phyloP scores from a whole-genome alignment of 2,888 invertebrate genomes.

The Drosophila tanythrix region DNA sequence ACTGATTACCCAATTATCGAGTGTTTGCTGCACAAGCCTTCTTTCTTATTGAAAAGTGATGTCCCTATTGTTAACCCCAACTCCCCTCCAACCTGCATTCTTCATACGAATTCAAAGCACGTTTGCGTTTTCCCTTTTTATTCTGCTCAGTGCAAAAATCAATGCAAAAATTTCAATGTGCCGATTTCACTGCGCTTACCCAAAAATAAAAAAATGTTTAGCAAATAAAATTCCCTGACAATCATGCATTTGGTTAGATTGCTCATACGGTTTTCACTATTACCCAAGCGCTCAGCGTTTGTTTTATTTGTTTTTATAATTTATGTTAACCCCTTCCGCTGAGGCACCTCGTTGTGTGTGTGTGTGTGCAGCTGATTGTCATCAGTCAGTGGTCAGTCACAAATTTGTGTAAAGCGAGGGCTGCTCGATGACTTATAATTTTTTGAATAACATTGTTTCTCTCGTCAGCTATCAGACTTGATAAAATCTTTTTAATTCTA shows the following conservation, averaged over 20 bases:
- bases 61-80: not conserved
- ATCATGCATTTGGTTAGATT: not conserved
- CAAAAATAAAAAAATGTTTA: conserved; percentile 7
- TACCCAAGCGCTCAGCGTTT: conserved; percentile 38
- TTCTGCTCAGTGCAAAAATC: conserved; percentile 39
- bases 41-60: not conserved
- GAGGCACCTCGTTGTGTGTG: conserved; percentile 25
- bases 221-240: conserved; percentile 20
- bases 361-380: conserved; percentile 32
- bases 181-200: conserved; percentile 47
- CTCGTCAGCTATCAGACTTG: not conserved
- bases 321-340: conserved; percentile 31
- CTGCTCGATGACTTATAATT: conserved; percentile 1
- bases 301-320: conserved; percentile 60
- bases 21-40: not conserved
- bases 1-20: conserved; percentile 9
- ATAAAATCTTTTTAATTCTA: not conserved
- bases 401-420: conserved; percentile 27
- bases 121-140: conserved; percentile 50
- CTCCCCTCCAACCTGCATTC: not conserved
- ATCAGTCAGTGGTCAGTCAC: conserved; percentile 31
- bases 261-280: conserved; percentile 49
- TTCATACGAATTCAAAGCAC: conserved; percentile 43
- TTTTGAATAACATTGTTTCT: not conserved
- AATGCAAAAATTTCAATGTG: conserved; percentile 57